A percentile compares a stretch with the other conserved stretches of the same genome.
These are phyloP conservation scores for Mormyrus lacerda DNA, from an alignment of 2,113 vertebrate genomes.

Conservation along the genomic window DNA sequence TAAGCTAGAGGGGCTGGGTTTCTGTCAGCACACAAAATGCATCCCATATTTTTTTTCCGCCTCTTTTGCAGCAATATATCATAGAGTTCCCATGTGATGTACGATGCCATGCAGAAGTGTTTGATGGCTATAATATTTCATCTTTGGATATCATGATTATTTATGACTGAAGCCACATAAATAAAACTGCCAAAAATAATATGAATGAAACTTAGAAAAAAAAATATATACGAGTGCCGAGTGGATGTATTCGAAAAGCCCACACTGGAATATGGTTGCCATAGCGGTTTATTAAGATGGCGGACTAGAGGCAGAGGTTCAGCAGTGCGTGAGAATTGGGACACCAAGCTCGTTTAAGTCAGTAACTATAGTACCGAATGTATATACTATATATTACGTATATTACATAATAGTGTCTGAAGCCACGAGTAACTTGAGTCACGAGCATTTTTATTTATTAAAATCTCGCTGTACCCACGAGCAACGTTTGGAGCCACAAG, in stretches of 20 bases:
- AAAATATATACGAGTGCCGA: neutral
- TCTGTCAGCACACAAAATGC: neutral
- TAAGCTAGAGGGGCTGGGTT: neutral
- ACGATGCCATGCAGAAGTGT: neutral
- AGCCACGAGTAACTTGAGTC: no score
- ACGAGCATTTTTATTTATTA: no score
- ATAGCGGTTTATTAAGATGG: neutral
- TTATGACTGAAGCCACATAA: constrained; percentile 7
- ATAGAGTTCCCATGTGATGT: neutral
- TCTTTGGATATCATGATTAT: neutral
- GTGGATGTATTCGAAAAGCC: neutral
- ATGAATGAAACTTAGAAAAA: neutral
- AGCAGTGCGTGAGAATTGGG: neutral
- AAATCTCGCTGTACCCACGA: no score
- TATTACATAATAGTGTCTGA: no score
- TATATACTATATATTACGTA: neutral
- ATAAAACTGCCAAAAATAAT: neutral
- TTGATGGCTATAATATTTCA: constrained; percentile 4
- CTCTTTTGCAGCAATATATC: neutral
- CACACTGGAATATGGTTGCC: neutral
- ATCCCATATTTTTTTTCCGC: neutral
- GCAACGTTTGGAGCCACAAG: no score
- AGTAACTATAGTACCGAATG: neutral
- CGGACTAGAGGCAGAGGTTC: neutral
- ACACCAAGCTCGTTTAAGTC: neutral